Percentiles rank a stretch among this genome's conserved stretches.
phyloP scores from a whole-genome alignment of 2,797 vertebrate genomes.

The Enteromius paludinosus region DNA sequence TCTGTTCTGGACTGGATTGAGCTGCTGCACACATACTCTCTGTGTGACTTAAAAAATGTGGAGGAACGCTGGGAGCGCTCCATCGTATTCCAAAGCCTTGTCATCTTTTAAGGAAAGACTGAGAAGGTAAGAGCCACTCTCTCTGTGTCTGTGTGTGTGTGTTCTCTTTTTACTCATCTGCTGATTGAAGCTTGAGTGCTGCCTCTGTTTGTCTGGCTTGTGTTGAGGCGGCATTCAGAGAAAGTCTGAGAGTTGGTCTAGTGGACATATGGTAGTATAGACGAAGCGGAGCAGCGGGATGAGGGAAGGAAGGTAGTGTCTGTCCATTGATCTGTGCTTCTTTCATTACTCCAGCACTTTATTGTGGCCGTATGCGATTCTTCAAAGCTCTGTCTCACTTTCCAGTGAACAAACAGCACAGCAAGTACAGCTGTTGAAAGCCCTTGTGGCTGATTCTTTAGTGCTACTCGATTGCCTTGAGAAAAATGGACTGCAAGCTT shows the following conservation, averaged over 20 bases:
- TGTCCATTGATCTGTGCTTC: constrained; percentile 25
- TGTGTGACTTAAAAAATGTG: constrained; percentile 55
- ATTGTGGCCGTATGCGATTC: constrained; percentile 23
- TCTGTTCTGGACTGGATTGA: constrained; percentile 65
- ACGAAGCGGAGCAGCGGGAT: constrained; percentile 7
- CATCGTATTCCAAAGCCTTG: constrained; percentile 74
- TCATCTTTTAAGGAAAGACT: constrained; percentile 79
- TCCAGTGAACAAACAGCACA: constrained; percentile 18
- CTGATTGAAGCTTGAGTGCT: constrained; percentile 22
- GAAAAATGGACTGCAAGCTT: not conserved
- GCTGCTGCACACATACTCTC: constrained; percentile 63
- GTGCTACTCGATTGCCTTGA: not conserved
- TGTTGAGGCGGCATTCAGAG: constrained; percentile 16
- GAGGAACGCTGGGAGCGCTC: constrained; percentile 64
- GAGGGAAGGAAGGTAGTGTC: constrained; percentile 2
- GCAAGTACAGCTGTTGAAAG: constrained; percentile 31
- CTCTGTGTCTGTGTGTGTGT: not conserved
- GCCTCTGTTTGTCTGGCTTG: constrained; percentile 28
- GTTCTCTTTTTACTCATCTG: constrained; percentile 6
- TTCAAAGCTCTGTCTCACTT: constrained; percentile 45
- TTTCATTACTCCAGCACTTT: constrained; percentile 42
- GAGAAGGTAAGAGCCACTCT: constrained; percentile 79
- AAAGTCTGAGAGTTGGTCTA: constrained; percentile 47
- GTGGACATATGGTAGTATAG: constrained; percentile 11
- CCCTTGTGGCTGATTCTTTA: not conserved